These are phyloP conservation scores for Pterocles gutturalis DNA, from an alignment of 2,113 vertebrate species.

Conservation along the genomic window DNA sequence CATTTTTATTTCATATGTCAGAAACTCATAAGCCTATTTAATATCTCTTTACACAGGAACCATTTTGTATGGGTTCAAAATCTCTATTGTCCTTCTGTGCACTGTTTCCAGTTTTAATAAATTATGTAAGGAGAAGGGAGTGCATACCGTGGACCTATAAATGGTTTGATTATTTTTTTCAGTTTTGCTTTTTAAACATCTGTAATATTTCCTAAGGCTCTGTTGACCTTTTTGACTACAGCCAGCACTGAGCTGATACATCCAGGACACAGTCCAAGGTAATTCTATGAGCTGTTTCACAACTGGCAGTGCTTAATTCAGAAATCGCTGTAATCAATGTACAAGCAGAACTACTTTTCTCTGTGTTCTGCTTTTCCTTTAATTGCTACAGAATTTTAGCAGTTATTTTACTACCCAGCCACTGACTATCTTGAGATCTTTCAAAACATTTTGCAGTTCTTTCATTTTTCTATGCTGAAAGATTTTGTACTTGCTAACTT, in stretches of 20 bases:
- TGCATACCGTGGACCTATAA: neutral
- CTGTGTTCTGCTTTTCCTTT: neutral
- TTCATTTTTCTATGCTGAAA: conserved; percentile 48
- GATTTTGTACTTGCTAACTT: conserved; percentile 56
- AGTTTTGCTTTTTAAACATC: neutral
- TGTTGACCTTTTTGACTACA: neutral
- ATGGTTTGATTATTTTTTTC: neutral
- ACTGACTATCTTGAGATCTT: conserved; percentile 8
- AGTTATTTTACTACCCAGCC: neutral
- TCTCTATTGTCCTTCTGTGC: neutral
- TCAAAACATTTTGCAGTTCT: conserved; percentile 26
- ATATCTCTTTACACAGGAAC: neutral
- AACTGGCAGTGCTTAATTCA: neutral
- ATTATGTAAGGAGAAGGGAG: neutral
- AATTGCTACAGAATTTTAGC: neutral
- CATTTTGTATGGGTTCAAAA: neutral
- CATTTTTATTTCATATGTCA: neutral
- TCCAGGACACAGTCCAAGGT: neutral
- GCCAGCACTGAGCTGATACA: neutral
- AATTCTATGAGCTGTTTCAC: neutral
- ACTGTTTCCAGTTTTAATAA: neutral
- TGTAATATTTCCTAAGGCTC: neutral
- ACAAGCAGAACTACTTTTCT: neutral
- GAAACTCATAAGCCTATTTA: neutral
- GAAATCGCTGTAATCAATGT: neutral